Evolutionary conservation across 2,797 vertebrate species (phyloP).

Genomic region (Anguilla obscura): DNA sequence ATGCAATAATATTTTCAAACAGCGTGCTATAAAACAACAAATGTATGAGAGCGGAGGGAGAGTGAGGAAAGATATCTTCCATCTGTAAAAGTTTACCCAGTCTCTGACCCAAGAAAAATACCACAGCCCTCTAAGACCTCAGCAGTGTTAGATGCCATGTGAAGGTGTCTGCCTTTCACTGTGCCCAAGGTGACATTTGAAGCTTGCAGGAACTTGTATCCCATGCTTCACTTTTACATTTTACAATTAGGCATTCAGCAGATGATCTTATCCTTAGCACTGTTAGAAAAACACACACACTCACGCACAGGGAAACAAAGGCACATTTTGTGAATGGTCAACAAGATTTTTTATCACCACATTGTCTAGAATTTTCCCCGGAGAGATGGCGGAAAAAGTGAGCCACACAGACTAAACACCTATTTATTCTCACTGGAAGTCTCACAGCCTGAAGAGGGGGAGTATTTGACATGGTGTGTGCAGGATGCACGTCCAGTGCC

Average conservation of each 20-base stretch:
- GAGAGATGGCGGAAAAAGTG: background rate
- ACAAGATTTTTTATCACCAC: conserved; percentile 16
- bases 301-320: background rate
- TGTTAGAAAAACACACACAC: too few relatives aligned
- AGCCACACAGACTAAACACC: conserved; percentile 20
- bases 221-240: too few relatives aligned
- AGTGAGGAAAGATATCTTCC: conserved; percentile 2
- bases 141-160: background rate
- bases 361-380: conserved; percentile 15
- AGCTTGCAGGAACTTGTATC: background rate
- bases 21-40: background rate
- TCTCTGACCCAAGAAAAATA: background rate
- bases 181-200: background rate
- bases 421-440: conserved; percentile 24
- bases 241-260: too few relatives aligned
- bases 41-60: conserved; percentile 10
- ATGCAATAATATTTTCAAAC: background rate
- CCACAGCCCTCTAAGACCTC: background rate
- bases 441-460: too few relatives aligned
- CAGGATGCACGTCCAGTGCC: background rate
- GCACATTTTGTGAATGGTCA: conserved; percentile 23
- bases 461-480: background rate
- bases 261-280: too few relatives aligned
- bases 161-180: background rate
- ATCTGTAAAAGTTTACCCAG: background rate